Conservation (phyloP, 1,140 invertebrate species). For the Cydia amplana region DNA sequence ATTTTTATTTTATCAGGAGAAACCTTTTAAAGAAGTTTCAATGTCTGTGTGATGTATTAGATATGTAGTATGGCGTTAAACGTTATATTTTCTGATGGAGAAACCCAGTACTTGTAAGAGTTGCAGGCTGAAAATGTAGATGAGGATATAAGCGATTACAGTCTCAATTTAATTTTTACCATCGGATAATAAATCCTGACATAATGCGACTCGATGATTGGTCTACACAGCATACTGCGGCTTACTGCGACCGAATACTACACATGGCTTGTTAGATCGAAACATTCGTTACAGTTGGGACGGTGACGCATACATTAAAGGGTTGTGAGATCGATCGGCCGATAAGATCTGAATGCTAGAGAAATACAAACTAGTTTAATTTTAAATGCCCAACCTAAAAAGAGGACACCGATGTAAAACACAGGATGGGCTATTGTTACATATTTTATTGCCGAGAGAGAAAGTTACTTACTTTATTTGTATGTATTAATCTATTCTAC, state of each 20-base stretch:
- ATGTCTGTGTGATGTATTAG: no score
- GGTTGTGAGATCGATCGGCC: slow-evolving; percentile 65
- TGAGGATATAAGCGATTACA: no score
- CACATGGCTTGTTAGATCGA: slow-evolving; percentile 44
- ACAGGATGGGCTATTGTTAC: slow-evolving; percentile 66
- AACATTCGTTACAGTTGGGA: slow-evolving; percentile 54
- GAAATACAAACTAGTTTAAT: slow-evolving; percentile 71
- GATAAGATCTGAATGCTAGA: slow-evolving; percentile 63
- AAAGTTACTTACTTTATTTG: slow-evolving; percentile 57
- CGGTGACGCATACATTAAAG: slow-evolving; percentile 64
- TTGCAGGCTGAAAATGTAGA: background rate
- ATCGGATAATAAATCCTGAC: no score
- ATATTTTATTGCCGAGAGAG: slow-evolving; percentile 62
- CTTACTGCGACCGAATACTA: slow-evolving; percentile 32
- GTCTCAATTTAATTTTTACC: no score
- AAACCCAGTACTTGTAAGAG: background rate
- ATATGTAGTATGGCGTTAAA: no score
- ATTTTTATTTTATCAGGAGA: background rate
- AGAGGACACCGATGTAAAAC: slow-evolving; percentile 57
- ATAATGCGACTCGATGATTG: background rate
- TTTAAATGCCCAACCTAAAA: slow-evolving; percentile 53
- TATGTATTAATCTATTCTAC: slow-evolving; percentile 61
- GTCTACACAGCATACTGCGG: background rate
- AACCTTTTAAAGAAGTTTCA: background rate
- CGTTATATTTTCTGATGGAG: no score